phyloP scores from a whole-genome alignment of 2,113 vertebrate species.

The Pavo muticus region DNA sequence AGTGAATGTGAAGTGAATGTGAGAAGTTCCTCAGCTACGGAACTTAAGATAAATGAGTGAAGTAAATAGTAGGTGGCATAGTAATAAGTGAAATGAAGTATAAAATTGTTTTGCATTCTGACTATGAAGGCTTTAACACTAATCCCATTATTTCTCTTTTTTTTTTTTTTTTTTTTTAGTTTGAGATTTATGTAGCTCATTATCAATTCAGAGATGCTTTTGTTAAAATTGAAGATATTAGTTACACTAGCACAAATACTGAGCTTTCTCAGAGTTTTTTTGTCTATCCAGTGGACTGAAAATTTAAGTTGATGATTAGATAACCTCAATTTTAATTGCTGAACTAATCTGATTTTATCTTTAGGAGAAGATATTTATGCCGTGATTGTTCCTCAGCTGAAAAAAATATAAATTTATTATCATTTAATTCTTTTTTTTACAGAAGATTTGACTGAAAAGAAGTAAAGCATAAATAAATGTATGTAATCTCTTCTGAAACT shows the following conservation, averaged over 20 bases:
- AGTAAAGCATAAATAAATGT: not conserved
- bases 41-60: not conserved
- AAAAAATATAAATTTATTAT: not conserved
- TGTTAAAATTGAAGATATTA: not conserved
- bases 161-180: not conserved
- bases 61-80: not conserved
- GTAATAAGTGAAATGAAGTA: constrained; percentile 49
- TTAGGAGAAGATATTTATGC: not conserved
- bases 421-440: not conserved
- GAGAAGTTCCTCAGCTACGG: not conserved
- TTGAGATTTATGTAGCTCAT: constrained; percentile 37
- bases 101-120: constrained; percentile 33
- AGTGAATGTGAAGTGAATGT: not conserved
- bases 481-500: not conserved
- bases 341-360: not conserved
- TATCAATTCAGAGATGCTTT: not conserved
- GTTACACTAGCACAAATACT: not conserved
- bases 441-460: not conserved
- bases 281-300: not conserved
- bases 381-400: not conserved
- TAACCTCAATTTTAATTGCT: not conserved
- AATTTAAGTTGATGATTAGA: not conserved
- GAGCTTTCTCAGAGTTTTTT: not conserved
- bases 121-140: constrained; percentile 11
- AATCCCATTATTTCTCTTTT: constrained; percentile 48